Conservation (phyloP, 2,113 vertebrate species). For the Antennarius striatus region DNA sequence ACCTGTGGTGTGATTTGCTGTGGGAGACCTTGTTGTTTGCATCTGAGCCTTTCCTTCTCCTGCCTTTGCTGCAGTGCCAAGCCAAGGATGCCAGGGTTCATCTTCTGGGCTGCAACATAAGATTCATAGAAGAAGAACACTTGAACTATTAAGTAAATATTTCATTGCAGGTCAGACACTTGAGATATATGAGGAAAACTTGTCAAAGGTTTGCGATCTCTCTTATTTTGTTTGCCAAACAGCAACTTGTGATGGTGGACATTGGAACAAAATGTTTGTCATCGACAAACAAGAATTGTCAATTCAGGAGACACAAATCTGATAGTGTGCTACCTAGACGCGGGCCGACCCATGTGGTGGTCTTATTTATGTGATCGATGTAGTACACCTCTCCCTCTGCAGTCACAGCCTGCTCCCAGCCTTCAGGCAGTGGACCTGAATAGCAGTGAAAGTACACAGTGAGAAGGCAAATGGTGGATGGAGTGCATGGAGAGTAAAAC, state of each 20-base stretch:
- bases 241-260: conserved; percentile 83
- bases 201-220: conserved; percentile 47
- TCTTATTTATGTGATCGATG: conserved; percentile 99
- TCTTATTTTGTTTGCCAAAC: conserved; percentile 72
- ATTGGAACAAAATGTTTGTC: conserved; percentile 75
- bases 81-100: conserved; percentile 84
- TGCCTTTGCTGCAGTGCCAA: conserved; percentile 89
- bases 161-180: conserved; percentile 1
- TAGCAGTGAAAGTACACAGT: conserved; percentile 76
- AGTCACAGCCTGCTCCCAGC: conserved; percentile 96
- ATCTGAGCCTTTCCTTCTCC: conserved; percentile 89
- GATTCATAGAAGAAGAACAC: conserved; percentile 17
- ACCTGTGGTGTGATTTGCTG: conserved; percentile 87
- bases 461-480: conserved; percentile 69
- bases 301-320: conserved; percentile 71
- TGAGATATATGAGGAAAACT: conserved; percentile 24
- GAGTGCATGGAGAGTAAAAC: conserved; percentile 56
- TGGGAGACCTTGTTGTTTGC: conserved; percentile 91
- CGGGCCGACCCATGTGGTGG: conserved; percentile 96
- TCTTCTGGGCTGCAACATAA: conserved; percentile 80
- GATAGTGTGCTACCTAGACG: conserved; percentile 79
- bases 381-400: conserved; percentile 97
- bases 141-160: conserved; percentile 15
- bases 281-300: conserved; percentile 68
- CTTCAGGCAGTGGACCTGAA: conserved; percentile 94